Percentiles rank a stretch among this genome's conserved stretches.
These are phyloP conservation scores for Parnassius orleans DNA, from an alignment of 2,888 invertebrate species.

Conservation along the genomic window DNA sequence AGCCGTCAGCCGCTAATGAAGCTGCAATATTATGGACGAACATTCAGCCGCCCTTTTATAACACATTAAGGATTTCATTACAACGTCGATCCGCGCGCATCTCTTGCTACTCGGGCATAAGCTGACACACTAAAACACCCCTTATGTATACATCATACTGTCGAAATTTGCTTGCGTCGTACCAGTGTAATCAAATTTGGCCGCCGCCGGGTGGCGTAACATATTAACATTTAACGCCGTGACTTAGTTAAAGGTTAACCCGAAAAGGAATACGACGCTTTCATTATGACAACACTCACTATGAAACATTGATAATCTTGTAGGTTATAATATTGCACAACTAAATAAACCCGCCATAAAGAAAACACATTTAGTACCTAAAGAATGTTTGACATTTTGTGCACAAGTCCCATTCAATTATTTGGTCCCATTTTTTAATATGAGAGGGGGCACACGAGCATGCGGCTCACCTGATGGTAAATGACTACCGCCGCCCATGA, in stretches of 20 bases:
- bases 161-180: background rate
- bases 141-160: background rate
- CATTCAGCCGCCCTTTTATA: slow-evolving; percentile 1
- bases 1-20: background rate
- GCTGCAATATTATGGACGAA: background rate
- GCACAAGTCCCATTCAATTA: no score
- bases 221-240: slow-evolving; percentile 12
- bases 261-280: slow-evolving; percentile 3
- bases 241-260: slow-evolving; percentile 14
- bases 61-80: slow-evolving; percentile 12
- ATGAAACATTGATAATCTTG: background rate
- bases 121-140: background rate
- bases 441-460: no score
- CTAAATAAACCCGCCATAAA: no score
- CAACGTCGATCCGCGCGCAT: background rate
- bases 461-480: no score
- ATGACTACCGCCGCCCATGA: no score
- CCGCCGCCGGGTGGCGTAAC: slow-evolving; percentile 1
- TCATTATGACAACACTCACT: slow-evolving; percentile 1
- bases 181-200: background rate
- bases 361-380: no score
- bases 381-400: no score
- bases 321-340: background rate
- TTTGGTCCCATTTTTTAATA: no score
- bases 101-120: background rate